phyloP scores from a whole-genome alignment of 2,888 invertebrate species.

The Callosobruchus maculatus region DNA sequence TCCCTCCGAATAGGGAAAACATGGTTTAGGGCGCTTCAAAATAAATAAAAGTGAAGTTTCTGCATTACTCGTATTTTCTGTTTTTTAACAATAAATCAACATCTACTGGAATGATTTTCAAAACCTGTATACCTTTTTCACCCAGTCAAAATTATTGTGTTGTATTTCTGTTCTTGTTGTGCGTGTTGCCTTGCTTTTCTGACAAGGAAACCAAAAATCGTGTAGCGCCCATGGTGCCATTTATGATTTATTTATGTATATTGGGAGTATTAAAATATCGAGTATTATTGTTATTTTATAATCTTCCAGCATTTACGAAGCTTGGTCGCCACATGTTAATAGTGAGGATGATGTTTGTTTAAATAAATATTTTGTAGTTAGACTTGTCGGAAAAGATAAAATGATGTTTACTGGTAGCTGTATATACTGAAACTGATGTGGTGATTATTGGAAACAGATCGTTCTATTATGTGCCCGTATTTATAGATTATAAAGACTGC shows the following conservation, averaged over 20 bases:
- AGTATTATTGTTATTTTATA: constrained; percentile 37
- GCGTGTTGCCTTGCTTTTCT: not conserved
- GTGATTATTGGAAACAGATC: not conserved
- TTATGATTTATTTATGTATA: constrained; percentile 59
- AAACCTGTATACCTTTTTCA: too few relatives aligned
- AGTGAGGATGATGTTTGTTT: not conserved
- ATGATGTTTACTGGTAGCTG: not conserved
- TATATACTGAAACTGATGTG: not conserved
- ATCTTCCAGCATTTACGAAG: constrained; percentile 34
- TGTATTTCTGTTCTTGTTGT: too few relatives aligned
- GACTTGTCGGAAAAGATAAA: not conserved
- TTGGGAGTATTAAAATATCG: constrained; percentile 43
- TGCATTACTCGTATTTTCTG: too few relatives aligned
- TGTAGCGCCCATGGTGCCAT: constrained; percentile 30
- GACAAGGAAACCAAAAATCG: not conserved
- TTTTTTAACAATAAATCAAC: too few relatives aligned
- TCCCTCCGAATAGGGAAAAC: too few relatives aligned
- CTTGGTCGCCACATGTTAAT: constrained; percentile 37
- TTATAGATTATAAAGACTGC: not conserved
- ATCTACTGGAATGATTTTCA: too few relatives aligned
- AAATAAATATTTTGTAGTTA: not conserved
- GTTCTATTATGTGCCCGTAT: not conserved
- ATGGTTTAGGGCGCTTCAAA: too few relatives aligned
- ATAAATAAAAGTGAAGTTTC: too few relatives aligned
- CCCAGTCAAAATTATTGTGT: too few relatives aligned